Base-by-base conservation (phyloP, 1,140 invertebrate species). In the Odontomachus brunneus region DNA sequence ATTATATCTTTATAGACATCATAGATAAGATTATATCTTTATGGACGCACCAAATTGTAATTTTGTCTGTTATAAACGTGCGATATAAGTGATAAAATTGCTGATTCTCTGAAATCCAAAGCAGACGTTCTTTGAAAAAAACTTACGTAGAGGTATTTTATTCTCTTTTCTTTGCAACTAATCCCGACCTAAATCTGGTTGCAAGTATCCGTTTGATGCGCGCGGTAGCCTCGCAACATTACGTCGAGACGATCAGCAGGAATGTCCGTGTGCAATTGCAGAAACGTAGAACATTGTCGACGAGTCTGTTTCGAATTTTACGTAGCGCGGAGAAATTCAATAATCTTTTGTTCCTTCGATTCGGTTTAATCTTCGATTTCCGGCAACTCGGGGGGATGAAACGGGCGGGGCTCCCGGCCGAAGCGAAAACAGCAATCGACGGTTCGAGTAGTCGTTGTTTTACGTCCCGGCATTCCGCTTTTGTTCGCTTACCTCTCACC, bases 401-500 rank as follows among this genome's bases (percentile, higher is more conserved):
- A 44, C 57, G 59, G 26, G 69, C 44, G 71, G 59, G 19, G 78
- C 26, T 73, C 48, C 48, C 78, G 26, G 33, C 26, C 55, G 71
- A 82, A 82, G 74, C 78, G 78, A 82, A 82, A 82, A 74, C 67
- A 74, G 78, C 69, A 82, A 82, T 82, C 69, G 78, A 74, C 69
- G 78, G 69, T 72, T 82, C 59, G 67, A 74, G 69, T 74, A 57
- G 69, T 82, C 59, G 69, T 80, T 80, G 75, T 80, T 80, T 82
- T 82, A 73, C 69, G 78, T 73, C 69, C 55, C 66, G 55, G 81
- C 62, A 65, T 73, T 49, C 60, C 60, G 72, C 71, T 75, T 63
- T 83, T 75, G 81, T 75, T 65, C 72, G 19, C n/a, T 55, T 55
- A 65, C 63, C 60, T 26, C 49, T 74, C 33, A 75, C 81, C 81